Base-by-base conservation (phyloP, 2,888 invertebrate species). In the Amiota communis region DNA sequence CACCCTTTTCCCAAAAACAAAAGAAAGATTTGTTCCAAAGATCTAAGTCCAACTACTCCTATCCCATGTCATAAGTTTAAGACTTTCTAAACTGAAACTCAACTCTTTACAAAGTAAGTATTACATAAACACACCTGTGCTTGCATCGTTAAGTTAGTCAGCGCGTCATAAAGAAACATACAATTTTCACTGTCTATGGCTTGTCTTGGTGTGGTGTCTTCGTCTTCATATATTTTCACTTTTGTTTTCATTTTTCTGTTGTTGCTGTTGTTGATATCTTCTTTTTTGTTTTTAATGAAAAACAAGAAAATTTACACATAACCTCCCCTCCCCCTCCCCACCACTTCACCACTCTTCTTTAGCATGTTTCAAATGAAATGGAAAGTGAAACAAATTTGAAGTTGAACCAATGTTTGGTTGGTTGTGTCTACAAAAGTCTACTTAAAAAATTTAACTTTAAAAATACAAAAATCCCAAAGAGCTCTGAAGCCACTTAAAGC, bases 391-490 rank as follows among this genome's bases (percentile, higher is more conserved):
- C 4, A 63, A 36, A 12, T 36, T 36, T 13, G 1, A 36, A 36
- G 36, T 36, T 6, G 4, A 36, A 36, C 0, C 36, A 36, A 36
- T 36, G 36, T 36, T 36, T 6, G 36, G 36, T 36, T 6, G 36
- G 36, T 36, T 36, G 36, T 23, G 23, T 2, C 23, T 23, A 23
- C 51, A 36, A 63, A n/a, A 12, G 36, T 15, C 48, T 65, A 65
- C 65, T 65, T 65, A 48, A 65, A 65, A 65, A 17, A 47, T 47
- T 47, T 47, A 64, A 64, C 64, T 61, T 61, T 17, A 57, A 57
- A 57, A 57, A 17, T 57, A 23, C 23, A 61, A 36, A 36, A 64
- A 64, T 47, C 53, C 53, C 13, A 51, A 51, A 36, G n/a, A 51
- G 8, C 36, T 36, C 47, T 47, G 20, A 64, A 64, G 47, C 46